These are phyloP conservation scores for Melanargia galathea DNA, from an alignment of 2,888 invertebrate species.

Conservation along the genomic window DNA sequence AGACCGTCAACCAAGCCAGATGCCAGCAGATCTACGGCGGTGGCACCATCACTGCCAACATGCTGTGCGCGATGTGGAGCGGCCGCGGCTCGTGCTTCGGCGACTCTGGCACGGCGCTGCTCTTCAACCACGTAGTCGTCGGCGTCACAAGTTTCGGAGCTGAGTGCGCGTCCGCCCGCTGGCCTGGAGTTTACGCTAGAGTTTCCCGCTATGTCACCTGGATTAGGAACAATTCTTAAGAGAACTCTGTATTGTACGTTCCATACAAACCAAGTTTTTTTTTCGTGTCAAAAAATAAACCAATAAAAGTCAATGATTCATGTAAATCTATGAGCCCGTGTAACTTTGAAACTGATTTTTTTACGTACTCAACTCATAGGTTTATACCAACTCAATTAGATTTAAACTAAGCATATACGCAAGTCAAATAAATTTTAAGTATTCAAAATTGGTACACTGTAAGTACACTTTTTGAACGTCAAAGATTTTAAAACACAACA, in stretches of 20 bases:
- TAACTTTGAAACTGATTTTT: too few relatives aligned
- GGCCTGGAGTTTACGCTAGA: slow-evolving; percentile 7
- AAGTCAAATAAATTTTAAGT: too few relatives aligned
- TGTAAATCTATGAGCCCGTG: too few relatives aligned
- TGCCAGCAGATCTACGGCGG: not conserved
- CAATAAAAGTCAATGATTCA: too few relatives aligned
- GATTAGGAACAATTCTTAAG: not conserved
- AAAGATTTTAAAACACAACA: too few relatives aligned
- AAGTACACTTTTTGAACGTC: too few relatives aligned
- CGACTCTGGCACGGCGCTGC: slow-evolving; percentile 1
- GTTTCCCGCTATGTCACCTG: not conserved
- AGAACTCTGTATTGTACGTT: not conserved
- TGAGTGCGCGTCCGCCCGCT: not conserved
- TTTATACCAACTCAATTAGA: too few relatives aligned
- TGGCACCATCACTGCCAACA: not conserved
- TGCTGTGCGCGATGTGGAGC: not conserved
- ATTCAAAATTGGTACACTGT: too few relatives aligned
- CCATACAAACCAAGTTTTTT: too few relatives aligned
- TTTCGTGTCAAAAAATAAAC: too few relatives aligned
- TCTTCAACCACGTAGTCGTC: not conserved
- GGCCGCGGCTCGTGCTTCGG: slow-evolving; percentile 8
- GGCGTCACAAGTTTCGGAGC: slow-evolving; percentile 4
- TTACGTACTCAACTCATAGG: too few relatives aligned
- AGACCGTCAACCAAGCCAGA: not conserved
- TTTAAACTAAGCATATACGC: too few relatives aligned